Percentiles rank a stretch among this genome's conserved stretches.
phyloP scores from a whole-genome alignment of 53 echinoderm and acorn worm genomes.

The Crossaster papposus region DNA sequence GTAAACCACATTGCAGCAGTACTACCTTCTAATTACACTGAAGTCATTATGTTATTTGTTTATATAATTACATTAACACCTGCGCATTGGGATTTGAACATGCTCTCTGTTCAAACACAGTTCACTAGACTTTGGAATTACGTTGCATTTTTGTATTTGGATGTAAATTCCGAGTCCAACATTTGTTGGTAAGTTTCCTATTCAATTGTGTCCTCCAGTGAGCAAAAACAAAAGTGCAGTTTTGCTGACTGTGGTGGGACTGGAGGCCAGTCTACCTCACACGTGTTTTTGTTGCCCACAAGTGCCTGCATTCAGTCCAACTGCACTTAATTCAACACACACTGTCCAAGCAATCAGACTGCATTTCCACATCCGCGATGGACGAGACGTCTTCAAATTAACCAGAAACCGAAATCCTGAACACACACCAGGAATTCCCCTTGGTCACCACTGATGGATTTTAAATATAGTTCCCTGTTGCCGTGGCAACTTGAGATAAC shows the following conservation, averaged over 20 bases:
- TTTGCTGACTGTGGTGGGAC: slow-evolving; percentile 3
- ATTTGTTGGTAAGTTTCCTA: too few relatives aligned
- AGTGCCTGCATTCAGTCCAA: slow-evolving; percentile 9
- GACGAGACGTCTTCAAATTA: slow-evolving; percentile 54
- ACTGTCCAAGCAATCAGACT: slow-evolving; percentile 11
- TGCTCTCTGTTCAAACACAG: neutral
- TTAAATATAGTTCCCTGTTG: slow-evolving; percentile 50
- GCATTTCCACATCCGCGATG: slow-evolving; percentile 9
- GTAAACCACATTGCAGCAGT: neutral
- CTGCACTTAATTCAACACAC: slow-evolving; percentile 31
- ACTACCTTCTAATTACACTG: neutral
- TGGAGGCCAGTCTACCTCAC: slow-evolving; percentile 32
- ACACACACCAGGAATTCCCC: slow-evolving; percentile 15
- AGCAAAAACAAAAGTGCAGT: neutral
- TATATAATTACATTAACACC: neutral
- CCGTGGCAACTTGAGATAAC: slow-evolving; percentile 45
- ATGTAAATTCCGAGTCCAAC: neutral
- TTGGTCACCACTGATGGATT: slow-evolving; percentile 34
- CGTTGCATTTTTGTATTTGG: neutral
- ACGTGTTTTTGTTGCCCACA: slow-evolving; percentile 14
- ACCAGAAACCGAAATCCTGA: slow-evolving; percentile 50
- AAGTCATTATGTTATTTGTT: neutral
- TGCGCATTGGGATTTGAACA: neutral
- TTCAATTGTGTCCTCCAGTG: too few relatives aligned
- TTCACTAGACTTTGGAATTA: neutral